These are phyloP conservation scores for Argynnis bischoffii DNA, from an alignment of 2,888 invertebrate genomes.

Conservation along the genomic window DNA sequence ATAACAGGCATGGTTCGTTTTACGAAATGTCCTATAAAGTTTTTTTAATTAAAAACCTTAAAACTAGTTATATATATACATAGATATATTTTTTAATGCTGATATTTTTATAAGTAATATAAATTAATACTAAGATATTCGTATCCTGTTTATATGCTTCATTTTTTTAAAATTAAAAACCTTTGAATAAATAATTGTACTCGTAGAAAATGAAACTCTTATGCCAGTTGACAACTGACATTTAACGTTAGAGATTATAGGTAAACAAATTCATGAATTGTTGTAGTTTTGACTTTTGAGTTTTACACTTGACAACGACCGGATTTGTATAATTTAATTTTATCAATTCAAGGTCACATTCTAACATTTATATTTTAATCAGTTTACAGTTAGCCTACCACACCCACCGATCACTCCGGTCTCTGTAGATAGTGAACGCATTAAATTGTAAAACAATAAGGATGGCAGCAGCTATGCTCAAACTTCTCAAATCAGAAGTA, in stretches of 20 bases:
- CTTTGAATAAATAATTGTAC: no score
- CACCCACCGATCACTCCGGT: slow-evolving; percentile 31
- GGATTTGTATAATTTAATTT: slow-evolving; percentile 60
- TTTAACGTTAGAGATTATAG: not conserved
- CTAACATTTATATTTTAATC: slow-evolving; percentile 69
- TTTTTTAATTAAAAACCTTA: no score
- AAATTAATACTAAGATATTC: no score
- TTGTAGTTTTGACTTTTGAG: not conserved
- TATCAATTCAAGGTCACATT: slow-evolving; percentile 77
- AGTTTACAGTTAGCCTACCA: slow-evolving; percentile 56
- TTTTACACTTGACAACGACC: slow-evolving; percentile 47
- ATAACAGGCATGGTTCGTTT: no score
- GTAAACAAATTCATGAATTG: slow-evolving; percentile 14
- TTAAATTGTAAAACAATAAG: slow-evolving; percentile 39
- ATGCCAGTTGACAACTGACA: slow-evolving; percentile 11
- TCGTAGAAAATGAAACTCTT: no score
- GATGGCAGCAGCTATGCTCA: slow-evolving; percentile 73
- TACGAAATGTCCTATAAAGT: no score
- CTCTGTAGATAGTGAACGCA: slow-evolving; percentile 43
- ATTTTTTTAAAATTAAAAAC: no score
- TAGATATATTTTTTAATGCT: no score
- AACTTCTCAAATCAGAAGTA: slow-evolving; percentile 74
- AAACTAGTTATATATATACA: no score
- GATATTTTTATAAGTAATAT: no score
- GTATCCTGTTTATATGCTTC: no score